These are phyloP conservation scores for Dasypus novemcinctus DNA, from an alignment of 2,113 vertebrate species.

Conservation along the genomic window DNA sequence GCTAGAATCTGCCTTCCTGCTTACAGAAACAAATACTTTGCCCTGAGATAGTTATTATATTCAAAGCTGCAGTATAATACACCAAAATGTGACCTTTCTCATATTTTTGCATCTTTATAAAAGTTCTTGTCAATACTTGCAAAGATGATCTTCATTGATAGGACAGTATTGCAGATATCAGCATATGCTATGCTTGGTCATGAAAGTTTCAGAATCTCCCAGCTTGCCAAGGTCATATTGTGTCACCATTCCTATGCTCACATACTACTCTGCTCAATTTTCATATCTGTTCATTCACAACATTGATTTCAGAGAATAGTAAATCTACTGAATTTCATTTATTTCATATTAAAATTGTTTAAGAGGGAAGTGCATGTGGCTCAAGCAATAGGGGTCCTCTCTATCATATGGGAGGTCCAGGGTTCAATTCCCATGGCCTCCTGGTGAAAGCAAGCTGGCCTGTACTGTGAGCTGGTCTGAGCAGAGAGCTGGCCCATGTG, in stretches of 20 bases:
- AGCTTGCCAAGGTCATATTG: not conserved
- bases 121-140: not conserved
- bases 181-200: not conserved
- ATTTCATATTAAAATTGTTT: slow-evolving; percentile 30
- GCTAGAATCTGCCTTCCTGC: not conserved
- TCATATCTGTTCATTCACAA: not conserved
- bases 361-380: too few relatives aligned
- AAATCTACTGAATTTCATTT: slow-evolving; percentile 1
- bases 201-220: not conserved
- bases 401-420: too few relatives aligned
- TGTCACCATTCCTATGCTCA: not conserved
- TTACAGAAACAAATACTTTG: slow-evolving; percentile 70
- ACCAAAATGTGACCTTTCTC: slow-evolving; percentile 29
- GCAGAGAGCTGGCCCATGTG: too few relatives aligned
- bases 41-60: slow-evolving; percentile 51
- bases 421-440: too few relatives aligned
- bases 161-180: not conserved
- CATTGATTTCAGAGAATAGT: not conserved
- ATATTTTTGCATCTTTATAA: not conserved
- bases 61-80: slow-evolving; percentile 15
- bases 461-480: too few relatives aligned
- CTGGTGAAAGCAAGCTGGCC: too few relatives aligned
- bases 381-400: too few relatives aligned
- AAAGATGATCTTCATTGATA: not conserved
- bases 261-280: not conserved